Conservation (phyloP, 2,113 vertebrate species). For the Bos javanicus region DNA sequence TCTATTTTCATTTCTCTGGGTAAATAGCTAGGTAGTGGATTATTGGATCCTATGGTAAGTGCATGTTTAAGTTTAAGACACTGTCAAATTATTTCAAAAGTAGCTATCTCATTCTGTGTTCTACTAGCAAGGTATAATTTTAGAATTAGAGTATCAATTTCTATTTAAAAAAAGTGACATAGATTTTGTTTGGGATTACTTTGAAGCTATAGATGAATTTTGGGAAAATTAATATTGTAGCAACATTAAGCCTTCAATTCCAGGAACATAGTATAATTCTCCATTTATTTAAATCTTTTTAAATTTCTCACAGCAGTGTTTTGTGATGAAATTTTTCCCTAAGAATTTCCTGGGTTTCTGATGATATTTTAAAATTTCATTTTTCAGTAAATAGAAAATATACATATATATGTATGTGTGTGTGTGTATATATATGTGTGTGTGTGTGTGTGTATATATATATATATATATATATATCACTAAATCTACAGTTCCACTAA, state of each 20-base stretch:
- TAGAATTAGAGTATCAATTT: not conserved
- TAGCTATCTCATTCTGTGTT: not conserved
- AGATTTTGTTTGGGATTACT: not conserved
- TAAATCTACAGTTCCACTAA: not conserved
- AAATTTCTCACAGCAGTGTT: not conserved
- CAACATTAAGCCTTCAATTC: not conserved
- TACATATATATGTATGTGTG: not conserved
- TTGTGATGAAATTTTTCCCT: not conserved
- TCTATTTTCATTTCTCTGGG: not conserved
- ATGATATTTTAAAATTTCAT: not conserved
- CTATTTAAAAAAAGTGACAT: not conserved
- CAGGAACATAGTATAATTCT: not conserved
- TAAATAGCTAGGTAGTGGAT: not conserved
- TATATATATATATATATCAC: not conserved
- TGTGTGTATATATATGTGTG: not conserved
- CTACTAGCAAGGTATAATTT: not conserved
- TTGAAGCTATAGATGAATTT: not conserved
- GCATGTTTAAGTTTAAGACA: constrained; percentile 6
- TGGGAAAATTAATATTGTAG: not conserved
- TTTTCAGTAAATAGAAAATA: not conserved
- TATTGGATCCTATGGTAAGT: not conserved
- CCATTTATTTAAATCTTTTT: not conserved
- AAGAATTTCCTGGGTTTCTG: not conserved
- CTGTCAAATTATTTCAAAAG: not conserved
- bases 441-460: not conserved